Percentiles rank a stretch among this genome's conserved stretches.
Evolutionary conservation across 2,888 invertebrate genomes (phyloP).

Genomic region (Himalopsyche tibetana): DNA sequence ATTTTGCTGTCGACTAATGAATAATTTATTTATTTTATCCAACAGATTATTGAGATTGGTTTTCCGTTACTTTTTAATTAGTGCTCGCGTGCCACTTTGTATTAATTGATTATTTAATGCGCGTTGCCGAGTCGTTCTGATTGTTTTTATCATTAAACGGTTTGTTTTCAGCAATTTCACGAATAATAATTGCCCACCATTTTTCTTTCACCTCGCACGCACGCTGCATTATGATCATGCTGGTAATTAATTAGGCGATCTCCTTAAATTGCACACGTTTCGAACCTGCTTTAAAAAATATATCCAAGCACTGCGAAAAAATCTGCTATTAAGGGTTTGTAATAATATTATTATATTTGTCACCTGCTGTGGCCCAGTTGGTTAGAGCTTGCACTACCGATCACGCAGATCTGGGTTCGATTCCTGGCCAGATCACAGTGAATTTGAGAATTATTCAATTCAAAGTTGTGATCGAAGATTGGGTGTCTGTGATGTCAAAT

Average conservation of each 20-base stretch:
- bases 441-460: no score
- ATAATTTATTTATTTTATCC: neutral
- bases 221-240: neutral
- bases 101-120: neutral
- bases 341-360: no score
- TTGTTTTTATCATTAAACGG: slow-evolving; percentile 37
- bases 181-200: neutral
- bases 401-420: no score
- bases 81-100: slow-evolving; percentile 17
- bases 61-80: slow-evolving; percentile 2
- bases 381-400: no score
- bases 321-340: no score
- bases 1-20: no score
- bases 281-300: neutral
- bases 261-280: neutral
- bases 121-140: slow-evolving; percentile 45
- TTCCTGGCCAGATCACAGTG: no score
- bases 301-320: no score
- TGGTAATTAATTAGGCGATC: neutral
- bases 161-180: slow-evolving; percentile 47
- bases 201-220: neutral
- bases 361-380: no score
- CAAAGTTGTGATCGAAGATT: no score
- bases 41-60: neutral
- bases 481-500: no score